These are phyloP conservation scores for Clarias laeviceps DNA, from an alignment of 2,797 vertebrate species.

Conservation along the genomic window DNA sequence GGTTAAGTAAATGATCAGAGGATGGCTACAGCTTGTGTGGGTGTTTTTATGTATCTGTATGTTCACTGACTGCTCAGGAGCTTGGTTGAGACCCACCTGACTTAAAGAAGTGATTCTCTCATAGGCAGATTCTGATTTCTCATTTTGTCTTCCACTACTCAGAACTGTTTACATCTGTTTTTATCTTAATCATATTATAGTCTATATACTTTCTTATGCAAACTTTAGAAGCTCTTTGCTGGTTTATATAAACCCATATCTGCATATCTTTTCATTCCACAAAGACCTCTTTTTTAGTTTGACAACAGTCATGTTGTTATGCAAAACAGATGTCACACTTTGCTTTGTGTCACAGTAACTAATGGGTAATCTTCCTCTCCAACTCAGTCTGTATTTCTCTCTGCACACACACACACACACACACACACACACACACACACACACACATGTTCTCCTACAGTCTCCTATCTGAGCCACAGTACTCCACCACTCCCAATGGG, in stretches of 20 bases:
- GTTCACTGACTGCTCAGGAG: conserved; percentile 8
- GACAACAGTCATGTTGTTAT: conserved; percentile 37
- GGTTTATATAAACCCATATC: conserved; percentile 61
- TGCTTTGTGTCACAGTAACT: conserved; percentile 40
- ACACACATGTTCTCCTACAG: conserved; percentile 35
- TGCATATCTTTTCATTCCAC: conserved; percentile 61
- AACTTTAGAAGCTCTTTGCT: conserved; percentile 2
- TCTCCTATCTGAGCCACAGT: conserved; percentile 33
- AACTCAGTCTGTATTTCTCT: conserved; percentile 44
- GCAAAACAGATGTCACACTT: conserved; percentile 44
- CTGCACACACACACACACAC: neutral
- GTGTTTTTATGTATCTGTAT: conserved; percentile 43
- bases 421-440: neutral
- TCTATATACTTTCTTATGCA: neutral
- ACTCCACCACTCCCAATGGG: conserved; percentile 46
- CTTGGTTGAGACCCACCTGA: neutral
- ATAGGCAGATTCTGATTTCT: neutral
- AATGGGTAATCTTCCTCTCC: conserved; percentile 50
- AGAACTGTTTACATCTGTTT: conserved; percentile 8
- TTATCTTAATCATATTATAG: conserved; percentile 25
- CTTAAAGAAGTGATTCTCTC: neutral
- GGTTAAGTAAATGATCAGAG: conserved; percentile 49
- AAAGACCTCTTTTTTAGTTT: conserved; percentile 36
- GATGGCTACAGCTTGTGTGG: conserved; percentile 46
- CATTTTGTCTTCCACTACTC: neutral